Base-by-base conservation (phyloP, 1,140 invertebrate species). In the Drosophila guanche region DNA sequence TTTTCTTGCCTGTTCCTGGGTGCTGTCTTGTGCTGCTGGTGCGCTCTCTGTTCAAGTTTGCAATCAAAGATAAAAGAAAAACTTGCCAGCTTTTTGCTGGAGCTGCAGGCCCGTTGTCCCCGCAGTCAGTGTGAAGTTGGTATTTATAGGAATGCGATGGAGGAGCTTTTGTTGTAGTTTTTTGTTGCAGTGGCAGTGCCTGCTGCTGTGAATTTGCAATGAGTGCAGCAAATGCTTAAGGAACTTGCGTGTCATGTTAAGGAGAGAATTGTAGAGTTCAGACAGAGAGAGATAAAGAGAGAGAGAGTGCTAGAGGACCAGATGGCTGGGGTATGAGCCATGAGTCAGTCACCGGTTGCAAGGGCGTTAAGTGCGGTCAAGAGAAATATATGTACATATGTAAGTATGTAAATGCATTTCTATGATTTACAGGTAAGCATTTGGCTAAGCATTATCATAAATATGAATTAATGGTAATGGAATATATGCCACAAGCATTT, bases 61-160 rank as follows among this genome's bases (percentile, higher is more conserved):
- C 79, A 84, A 85, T 84, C 79, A 84, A 72, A 84, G 79, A 85
- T 79, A 84, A 84, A 84, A 62, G 80, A 83, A 83, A 83, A 80
- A 80, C 76, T 80, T 81, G 72, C 73, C 78, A 71, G 29, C 40
- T 62, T 63, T 20, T 63, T 62, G 23, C 23, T 62, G 43, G 23
- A 37, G 20, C 45, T 45, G 48, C 12, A 23, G 25, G 10, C 33
- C n/a, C 41, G 51, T 22, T 47, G 57, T 12, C 43, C 53, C 20
- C 20, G 60, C 50, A 29, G 52, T 48, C 77, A 81, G 80, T 85
- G 80, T 86, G 80, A 85, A 85, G 62, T 66, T 85, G 81, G 81
- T 86, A 86, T 85, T 86, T 86, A 80, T 85, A 84, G 80, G 81
- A 85, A 85, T 86, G 81, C 48, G 33, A 37, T 37, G 33, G 33